Conservation (phyloP, 1,140 invertebrate genomes). For the Dryas iulia region DNA sequence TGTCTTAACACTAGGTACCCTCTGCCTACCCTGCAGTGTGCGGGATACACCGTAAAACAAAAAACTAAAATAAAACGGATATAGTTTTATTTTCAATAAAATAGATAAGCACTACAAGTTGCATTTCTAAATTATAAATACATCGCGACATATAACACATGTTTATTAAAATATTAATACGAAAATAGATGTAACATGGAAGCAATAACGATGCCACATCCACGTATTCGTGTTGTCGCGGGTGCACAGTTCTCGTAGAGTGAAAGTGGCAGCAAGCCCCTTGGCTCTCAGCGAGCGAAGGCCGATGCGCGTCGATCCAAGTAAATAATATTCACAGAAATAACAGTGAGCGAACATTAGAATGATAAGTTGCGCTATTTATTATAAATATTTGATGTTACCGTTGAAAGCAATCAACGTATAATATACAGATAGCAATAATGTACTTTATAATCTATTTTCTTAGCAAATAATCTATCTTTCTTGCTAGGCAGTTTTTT, state of each 20-base stretch:
- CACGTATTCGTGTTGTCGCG: slow-evolving; percentile 42
- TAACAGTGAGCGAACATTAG: neutral
- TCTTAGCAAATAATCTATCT: too few species aligned
- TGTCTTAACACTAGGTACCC: too few species aligned
- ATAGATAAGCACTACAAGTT: too few species aligned
- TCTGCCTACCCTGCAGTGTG: too few species aligned
- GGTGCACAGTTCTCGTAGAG: slow-evolving; percentile 52
- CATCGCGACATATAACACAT: too few species aligned
- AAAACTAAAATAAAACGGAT: too few species aligned
- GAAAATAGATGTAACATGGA: neutral
- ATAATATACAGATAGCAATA: neutral
- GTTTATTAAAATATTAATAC: neutral
- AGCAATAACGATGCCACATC: slow-evolving; percentile 44
- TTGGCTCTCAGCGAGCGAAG: slow-evolving; percentile 61
- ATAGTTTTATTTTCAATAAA: too few species aligned
- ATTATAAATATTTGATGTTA: neutral
- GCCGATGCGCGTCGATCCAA: slow-evolving; percentile 45
- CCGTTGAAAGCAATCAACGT: neutral
- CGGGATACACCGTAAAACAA: too few species aligned
- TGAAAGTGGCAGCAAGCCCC: slow-evolving; percentile 72
- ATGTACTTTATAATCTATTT: neutral
- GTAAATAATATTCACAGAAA: slow-evolving; percentile 56
- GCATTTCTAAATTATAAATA: too few species aligned
- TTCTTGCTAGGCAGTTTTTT: too few species aligned
- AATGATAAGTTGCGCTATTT: neutral